phyloP scores from a whole-genome alignment of 1,140 invertebrate genomes.

The Spodoptera litura region DNA sequence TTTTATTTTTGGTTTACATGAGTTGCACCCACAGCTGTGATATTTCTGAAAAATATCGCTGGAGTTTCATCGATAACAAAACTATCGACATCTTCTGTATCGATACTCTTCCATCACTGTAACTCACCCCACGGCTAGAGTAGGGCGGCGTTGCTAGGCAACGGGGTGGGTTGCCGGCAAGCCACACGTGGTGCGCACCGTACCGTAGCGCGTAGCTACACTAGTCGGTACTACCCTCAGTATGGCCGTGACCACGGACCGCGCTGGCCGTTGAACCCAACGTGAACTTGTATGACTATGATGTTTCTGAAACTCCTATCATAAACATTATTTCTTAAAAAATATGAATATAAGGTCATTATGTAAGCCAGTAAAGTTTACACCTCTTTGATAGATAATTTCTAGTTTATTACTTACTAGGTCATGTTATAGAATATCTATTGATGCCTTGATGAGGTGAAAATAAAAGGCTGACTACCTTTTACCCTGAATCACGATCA shows the following conservation, averaged over 20 bases:
- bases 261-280: not conserved
- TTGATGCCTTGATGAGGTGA: too few relatives aligned
- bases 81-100: slow-evolving; percentile 48
- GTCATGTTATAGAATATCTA: too few relatives aligned
- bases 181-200: slow-evolving; percentile 51
- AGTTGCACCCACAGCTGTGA: too few relatives aligned
- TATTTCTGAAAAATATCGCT: too few relatives aligned
- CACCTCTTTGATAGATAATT: too few relatives aligned
- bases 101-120: slow-evolving; percentile 42
- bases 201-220: not conserved
- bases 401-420: too few relatives aligned
- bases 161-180: slow-evolving; percentile 55
- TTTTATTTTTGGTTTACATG: too few relatives aligned
- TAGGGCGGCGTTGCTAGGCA: slow-evolving; percentile 70
- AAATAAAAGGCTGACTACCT: too few relatives aligned
- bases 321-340: too few relatives aligned
- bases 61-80: slow-evolving; percentile 44
- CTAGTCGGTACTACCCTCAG: not conserved
- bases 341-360: too few relatives aligned
- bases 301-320: not conserved
- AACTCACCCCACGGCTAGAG: slow-evolving; percentile 34
- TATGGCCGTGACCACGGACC: slow-evolving; percentile 20
- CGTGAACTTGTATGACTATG: not conserved
- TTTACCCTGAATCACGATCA: not conserved
- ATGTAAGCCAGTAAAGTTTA: too few relatives aligned